Evolutionary conservation across 1,140 invertebrate genomes (phyloP), one percentile per base, ranked within the genome.

Genomic region (Caenorhabditis tropicalis): DNA sequence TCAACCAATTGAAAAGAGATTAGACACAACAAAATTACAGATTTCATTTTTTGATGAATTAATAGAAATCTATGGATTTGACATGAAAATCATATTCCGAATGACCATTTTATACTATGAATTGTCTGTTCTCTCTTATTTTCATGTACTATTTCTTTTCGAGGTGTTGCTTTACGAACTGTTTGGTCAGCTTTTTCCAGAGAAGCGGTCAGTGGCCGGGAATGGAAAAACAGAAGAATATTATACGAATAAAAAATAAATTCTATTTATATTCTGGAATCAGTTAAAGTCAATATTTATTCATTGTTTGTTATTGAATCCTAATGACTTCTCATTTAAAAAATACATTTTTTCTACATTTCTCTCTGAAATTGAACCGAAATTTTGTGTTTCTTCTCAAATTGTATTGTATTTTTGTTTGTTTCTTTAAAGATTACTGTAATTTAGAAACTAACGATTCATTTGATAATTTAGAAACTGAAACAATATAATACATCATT

Each of bases 131-230:
- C 36, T 74, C 65, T 74, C 65, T 27, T 3, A 2, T 2, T 6
- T 21, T 39, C 10, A 33, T 27, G 19, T n/a, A 74, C 6, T 74
- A 46, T 74, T 74, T 74, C 15, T 27, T 19, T 10, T 3, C 9
- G 33, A 74, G 65, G 65, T 74, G 65, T 74, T 74, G 65, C 65
- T 74, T 74, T 74, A 74, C 36, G 36, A 43, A 74, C 65, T 74
- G 21, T 74, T 74, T 74, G 36, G 36, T 43, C 65, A 74, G 65
- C 65, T 74, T 74, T 74, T 12, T 6, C n/a, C n/a, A 43, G n/a
- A 21, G 36, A 7, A 74, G 33, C n/a, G 65, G 65, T 74, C 65
- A 74, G 65, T 27, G 5, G 53, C 21, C 3, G 15, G 19, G 0
- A 24, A 24, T 24, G 36, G 36, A 74, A 74, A 74, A 74, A 74